Base-by-base conservation (phyloP, 2,797 vertebrate genomes). In the Melopsittacus undulatus region DNA sequence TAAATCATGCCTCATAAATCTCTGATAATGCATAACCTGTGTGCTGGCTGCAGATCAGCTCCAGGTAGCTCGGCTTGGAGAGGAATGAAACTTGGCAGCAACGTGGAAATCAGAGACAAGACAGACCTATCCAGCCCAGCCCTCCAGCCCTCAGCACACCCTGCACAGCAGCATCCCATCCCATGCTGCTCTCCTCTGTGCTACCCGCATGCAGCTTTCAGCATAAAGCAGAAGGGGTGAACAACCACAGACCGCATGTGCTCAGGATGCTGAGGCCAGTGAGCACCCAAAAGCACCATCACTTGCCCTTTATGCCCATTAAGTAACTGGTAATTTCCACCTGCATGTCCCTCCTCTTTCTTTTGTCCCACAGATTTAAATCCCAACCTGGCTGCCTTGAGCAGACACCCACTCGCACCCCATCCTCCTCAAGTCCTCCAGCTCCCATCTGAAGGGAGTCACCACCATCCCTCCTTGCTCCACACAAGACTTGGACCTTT, bases 1-100 rank as follows among this genome's bases (percentile, higher is more conserved):
- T 95, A 94, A 96, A 96, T 97, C 96, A 92, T 90, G 92, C 78
- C 83, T 95, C 93, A 83, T 93, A 96, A 96, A 96, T 95, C 94
- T 83, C 62, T 3, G 11, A 89, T 88, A 96, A 91, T 78, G 92
- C 92, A 93, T 23, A 83, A 88, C 94, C 89, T 85, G 86, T 6
- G 0, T 43, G 77, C 84, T 87, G 89, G 90, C 93, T 83, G 81
- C 54, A 10, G 66, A 87, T 13, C 89, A 89, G 83, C 81, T 57
- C 79, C 95, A 96, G 95, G 95, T 96, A 96, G 82, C 79, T 56
- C 10, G 0, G 56, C 87, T 74, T 36, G 7, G 49, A 84, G 38
- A 84, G 89, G 74, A 89, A 46, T 75, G 68, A 69, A 89, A 68
- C 61, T 66, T 48, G 83, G 88, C 66, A 89, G 82, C 36, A 15